These are phyloP conservation scores for Colistium nudipinnis DNA, from an alignment of 2,113 vertebrate genomes.

Conservation along the genomic window DNA sequence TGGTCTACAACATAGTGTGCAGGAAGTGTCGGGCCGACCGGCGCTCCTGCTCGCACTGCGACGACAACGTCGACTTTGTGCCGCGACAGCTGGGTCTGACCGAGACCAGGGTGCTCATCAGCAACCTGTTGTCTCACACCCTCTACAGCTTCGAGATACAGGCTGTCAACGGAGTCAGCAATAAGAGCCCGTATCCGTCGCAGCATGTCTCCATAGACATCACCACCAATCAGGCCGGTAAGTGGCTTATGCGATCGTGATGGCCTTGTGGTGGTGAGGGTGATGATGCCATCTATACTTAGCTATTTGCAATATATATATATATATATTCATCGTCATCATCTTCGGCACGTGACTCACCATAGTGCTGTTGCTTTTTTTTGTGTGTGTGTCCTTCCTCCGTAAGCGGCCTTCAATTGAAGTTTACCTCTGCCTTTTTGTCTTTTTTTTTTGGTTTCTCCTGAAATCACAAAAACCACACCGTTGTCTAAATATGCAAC, in stretches of 20 bases:
- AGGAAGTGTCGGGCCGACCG: constrained; percentile 93
- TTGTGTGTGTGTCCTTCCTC: neutral
- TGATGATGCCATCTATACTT: neutral
- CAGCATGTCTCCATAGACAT: constrained; percentile 97
- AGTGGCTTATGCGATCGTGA: constrained; percentile 45
- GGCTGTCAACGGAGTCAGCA: constrained; percentile 94
- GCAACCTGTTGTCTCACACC: constrained; percentile 94
- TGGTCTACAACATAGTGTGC: constrained; percentile 98
- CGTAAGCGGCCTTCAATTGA: neutral
- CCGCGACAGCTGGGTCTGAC: constrained; percentile 93
- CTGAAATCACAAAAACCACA: constrained; percentile 9
- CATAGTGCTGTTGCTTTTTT: neutral
- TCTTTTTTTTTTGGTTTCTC: constrained; percentile 22
- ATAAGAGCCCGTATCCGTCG: constrained; percentile 93
- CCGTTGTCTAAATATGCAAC: constrained; percentile 17
- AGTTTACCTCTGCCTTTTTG: neutral
- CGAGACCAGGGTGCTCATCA: constrained; percentile 93
- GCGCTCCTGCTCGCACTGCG: constrained; percentile 92
- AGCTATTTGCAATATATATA: neutral
- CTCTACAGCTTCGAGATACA: constrained; percentile 98
- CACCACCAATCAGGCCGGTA: constrained; percentile 98
- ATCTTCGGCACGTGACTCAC: neutral
- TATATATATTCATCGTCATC: neutral
- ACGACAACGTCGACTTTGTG: constrained; percentile 96
- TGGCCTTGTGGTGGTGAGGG: neutral